Conservation (phyloP, 2,797 vertebrate genomes). For the Chiroxiphia lanceolata region DNA sequence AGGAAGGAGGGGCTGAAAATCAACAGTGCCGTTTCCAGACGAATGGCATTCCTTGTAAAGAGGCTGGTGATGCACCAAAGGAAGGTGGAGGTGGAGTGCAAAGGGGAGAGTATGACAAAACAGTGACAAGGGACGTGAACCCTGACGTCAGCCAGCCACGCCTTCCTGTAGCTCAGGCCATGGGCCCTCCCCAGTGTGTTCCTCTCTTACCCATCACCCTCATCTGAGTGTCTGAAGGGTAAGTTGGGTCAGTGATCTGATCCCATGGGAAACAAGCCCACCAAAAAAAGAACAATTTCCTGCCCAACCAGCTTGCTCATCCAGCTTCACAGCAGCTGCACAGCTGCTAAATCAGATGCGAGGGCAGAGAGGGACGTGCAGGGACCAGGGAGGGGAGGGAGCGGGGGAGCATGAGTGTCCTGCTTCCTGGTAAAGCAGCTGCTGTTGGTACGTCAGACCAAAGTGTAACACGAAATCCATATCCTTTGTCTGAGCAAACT, state of each 20-base stretch:
- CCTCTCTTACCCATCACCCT: not conserved
- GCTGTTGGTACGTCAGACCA: not conserved
- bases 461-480: not conserved
- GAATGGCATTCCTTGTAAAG: not conserved
- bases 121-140: not conserved
- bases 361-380: not conserved
- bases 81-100: not conserved
- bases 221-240: not conserved
- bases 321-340: not conserved
- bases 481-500: not conserved
- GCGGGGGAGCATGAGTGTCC: accelerated
- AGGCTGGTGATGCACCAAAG: not conserved
- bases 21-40: not conserved
- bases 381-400: not conserved
- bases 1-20: not conserved
- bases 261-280: not conserved
- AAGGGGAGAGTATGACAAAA: not conserved
- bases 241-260: not conserved
- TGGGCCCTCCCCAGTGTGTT: not conserved
- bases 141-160: not conserved
- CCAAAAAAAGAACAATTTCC: not conserved
- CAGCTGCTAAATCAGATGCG: constrained; percentile 14
- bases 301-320: not conserved
- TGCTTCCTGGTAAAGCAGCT: not conserved
- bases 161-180: not conserved